Percentiles rank a stretch among this genome's conserved stretches.
Conservation (phyloP, 2,888 invertebrate genomes). For the Drosophila parthenogenetica region DNA sequence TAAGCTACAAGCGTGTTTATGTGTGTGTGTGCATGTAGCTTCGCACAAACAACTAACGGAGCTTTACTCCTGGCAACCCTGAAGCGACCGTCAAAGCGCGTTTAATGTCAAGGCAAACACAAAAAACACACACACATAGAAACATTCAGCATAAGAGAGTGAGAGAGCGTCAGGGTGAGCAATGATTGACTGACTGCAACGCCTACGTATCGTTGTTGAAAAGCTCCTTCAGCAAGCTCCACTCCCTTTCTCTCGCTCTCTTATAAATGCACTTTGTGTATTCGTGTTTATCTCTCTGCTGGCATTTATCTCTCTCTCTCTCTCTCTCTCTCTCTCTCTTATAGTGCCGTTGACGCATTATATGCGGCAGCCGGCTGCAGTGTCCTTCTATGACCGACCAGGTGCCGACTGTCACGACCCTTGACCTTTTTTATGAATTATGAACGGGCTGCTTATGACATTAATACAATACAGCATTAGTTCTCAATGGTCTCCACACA, state of each 20-base stretch:
- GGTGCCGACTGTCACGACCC: conserved; percentile 57
- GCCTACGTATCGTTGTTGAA: conserved; percentile 29
- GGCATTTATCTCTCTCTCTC: neutral
- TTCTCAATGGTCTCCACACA: conserved; percentile 20
- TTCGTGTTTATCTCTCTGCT: conserved; percentile 5
- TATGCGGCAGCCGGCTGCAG: conserved; percentile 41
- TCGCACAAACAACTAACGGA: conserved; percentile 18
- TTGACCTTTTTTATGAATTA: conserved; percentile 74
- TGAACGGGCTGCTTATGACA: conserved; percentile 48
- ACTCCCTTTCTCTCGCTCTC: conserved; percentile 8
- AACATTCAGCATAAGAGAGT: conserved; percentile 2
- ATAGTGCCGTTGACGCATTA: neutral
- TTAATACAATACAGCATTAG: conserved; percentile 32
- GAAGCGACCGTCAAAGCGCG: conserved; percentile 48
- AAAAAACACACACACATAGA: conserved; percentile 7
- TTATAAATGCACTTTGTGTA: conserved; percentile 12
- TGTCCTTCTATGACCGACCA: conserved; percentile 36
- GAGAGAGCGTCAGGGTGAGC: neutral
- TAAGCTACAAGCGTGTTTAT: neutral
- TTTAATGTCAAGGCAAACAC: conserved; percentile 62
- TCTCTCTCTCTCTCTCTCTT: neutral
- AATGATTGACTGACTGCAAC: conserved; percentile 20
- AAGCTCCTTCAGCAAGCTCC: conserved; percentile 32
- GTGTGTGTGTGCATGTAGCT: neutral
- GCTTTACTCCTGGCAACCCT: conserved; percentile 59